phyloP scores from a whole-genome alignment of 2,797 vertebrate genomes.

The Phrynocephalus vlangalii region DNA sequence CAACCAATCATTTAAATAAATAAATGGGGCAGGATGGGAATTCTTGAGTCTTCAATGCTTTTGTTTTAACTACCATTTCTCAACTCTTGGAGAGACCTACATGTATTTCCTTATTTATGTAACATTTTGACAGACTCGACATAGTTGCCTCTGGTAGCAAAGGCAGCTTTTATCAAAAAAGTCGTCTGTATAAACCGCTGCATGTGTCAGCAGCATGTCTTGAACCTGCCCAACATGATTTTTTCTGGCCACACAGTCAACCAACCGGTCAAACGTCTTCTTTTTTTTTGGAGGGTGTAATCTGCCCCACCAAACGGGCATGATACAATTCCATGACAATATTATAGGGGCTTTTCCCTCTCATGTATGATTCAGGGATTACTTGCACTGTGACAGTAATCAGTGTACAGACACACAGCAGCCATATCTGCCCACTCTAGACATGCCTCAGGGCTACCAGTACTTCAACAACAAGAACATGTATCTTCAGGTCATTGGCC shows the following conservation, averaged over 20 bases:
- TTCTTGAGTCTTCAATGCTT: neutral
- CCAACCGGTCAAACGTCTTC: neutral
- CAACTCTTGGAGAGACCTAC: neutral
- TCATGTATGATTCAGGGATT: neutral
- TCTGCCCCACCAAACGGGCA: neutral
- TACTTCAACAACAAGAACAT: too few relatives aligned
- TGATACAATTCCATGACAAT: neutral
- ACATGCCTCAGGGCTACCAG: neutral
- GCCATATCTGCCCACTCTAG: too few relatives aligned
- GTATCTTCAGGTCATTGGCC: neutral
- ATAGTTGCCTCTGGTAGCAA: neutral
- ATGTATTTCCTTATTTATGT: neutral
- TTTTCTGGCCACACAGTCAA: neutral
- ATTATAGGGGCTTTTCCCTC: neutral
- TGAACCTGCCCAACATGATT: neutral
- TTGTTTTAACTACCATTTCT: neutral
- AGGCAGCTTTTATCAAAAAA: neutral
- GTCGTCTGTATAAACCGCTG: neutral
- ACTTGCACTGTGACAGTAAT: neutral
- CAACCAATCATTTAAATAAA: too few relatives aligned
- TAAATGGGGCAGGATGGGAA: neutral
- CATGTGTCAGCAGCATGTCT: neutral
- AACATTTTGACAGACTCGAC: neutral
- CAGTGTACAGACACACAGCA: neutral
- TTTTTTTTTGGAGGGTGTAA: neutral